Evolutionary conservation across 2,888 invertebrate species (phyloP).

Genomic region (Drosophila ochracea): DNA sequence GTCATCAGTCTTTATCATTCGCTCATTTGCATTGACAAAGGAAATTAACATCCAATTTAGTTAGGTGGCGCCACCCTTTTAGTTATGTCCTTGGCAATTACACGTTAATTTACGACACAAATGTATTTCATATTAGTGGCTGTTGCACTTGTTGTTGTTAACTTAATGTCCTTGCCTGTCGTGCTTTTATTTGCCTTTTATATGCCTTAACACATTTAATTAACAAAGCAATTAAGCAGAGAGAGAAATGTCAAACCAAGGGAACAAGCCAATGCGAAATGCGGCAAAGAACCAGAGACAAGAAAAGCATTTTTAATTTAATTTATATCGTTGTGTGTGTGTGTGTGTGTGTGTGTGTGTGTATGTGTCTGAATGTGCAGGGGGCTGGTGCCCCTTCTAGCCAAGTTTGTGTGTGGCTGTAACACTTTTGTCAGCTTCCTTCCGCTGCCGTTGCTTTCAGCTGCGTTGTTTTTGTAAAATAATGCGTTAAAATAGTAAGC

Average conservation of each 20-base stretch:
- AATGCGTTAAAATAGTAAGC: constrained; percentile 61
- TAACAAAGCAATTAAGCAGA: constrained; percentile 80
- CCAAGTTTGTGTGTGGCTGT: constrained; percentile 18
- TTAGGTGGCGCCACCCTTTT: constrained; percentile 7
- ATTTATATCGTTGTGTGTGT: constrained; percentile 57
- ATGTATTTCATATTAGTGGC: constrained; percentile 72
- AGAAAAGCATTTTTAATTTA: constrained; percentile 70
- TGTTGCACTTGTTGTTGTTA: constrained; percentile 35
- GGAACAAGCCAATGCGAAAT: constrained; percentile 33
- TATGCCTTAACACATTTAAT: constrained; percentile 76
- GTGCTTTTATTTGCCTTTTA: constrained; percentile 58
- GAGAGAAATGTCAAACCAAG: constrained; percentile 58
- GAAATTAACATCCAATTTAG: constrained; percentile 62
- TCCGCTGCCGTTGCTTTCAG: constrained; percentile 10
- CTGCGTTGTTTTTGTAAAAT: constrained; percentile 56
- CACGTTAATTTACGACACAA: constrained; percentile 64
- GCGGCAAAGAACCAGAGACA: constrained; percentile 24
- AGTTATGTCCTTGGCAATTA: constrained; percentile 56
- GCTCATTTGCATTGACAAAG: constrained; percentile 56
- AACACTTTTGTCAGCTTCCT: constrained; percentile 46
- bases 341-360: constrained; percentile 3
- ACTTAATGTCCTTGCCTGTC: constrained; percentile 68
- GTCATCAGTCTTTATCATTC: constrained; percentile 44
- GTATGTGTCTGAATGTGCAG: not conserved
- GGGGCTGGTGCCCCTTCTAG: constrained; percentile 5